Evolutionary conservation across 1,140 invertebrate genomes (phyloP), one percentile per base, ranked within the genome.

Genomic region (Steinernema khuongi): DNA sequence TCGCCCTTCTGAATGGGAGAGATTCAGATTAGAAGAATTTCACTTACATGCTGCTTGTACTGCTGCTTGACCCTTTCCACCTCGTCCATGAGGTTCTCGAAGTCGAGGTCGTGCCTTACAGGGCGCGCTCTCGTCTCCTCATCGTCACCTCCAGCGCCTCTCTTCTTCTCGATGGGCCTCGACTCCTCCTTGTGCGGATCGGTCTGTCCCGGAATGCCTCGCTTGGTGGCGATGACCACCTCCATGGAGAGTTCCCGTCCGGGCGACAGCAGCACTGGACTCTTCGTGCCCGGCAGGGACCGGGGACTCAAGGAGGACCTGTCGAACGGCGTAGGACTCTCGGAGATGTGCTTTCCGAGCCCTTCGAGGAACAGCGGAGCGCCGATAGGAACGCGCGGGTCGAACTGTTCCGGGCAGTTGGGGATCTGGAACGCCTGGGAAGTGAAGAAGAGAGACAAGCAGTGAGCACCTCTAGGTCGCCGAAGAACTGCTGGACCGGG

Each of bases 71-170:
- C 67, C 31, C 78, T 75, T 7, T 85, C 81, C 2, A 83, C 74
- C 60, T 77, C 73, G 22, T 80, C 81, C 72, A 80, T 84, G n/a
- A 84, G 50, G 70, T 80, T 76, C 14, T 83, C 82, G 73, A 82
- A 84, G 36, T 80, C 82, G 70, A 83, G 79, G 26, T 78, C 72
- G 66, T 81, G 80, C 26, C 60, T 71, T 14, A 22, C 60, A 14
- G 70, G 36, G 32, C 77, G 71, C 1, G 71, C 26, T 43, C 30
- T 44, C 30, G 74, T 29, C 33, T 79, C 70, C 77, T 80, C 32
- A 32, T 43, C 43, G 77, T 71, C 30, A 73, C 70, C n/a, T 80
- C 75, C 67, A 79, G 72, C 31, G 50, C 31, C 33, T 76, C 41
- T 70, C 66, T 31, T 75, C 60, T 22, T 72, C 36, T 72, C 77